phyloP scores from a whole-genome alignment of 2,113 vertebrate genomes.

The Brachionichthys hirsutus region DNA sequence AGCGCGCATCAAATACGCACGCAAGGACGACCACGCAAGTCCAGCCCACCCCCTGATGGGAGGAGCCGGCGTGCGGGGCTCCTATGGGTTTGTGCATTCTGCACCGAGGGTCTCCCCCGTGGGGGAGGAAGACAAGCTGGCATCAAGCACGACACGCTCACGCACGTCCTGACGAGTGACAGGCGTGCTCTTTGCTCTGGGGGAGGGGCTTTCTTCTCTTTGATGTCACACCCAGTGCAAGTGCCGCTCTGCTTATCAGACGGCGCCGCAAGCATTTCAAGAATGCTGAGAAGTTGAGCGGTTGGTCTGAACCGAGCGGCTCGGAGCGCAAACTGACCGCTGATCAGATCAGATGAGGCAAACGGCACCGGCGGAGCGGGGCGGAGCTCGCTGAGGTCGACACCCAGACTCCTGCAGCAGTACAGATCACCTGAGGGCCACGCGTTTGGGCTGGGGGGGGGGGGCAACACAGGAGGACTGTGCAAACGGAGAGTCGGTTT shows the following conservation, averaged over 20 bases:
- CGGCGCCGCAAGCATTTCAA: constrained; percentile 29
- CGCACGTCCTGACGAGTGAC: constrained; percentile 32
- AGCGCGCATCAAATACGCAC: constrained; percentile 13
- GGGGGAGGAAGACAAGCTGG: constrained; percentile 22
- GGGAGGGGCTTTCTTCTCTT: background rate
- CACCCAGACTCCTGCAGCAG: background rate
- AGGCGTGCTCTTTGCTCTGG: constrained; percentile 42
- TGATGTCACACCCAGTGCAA: constrained; percentile 11
- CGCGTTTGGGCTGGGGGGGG: constrained; percentile 1
- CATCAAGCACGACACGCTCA: constrained; percentile 6
- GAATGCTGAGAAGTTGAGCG: constrained; percentile 33
- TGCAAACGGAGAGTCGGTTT: background rate
- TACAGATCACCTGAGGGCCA: background rate
- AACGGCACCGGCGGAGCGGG: too few relatives aligned
- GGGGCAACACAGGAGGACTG: background rate
- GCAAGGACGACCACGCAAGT: constrained; percentile 21
- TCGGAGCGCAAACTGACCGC: too few relatives aligned
- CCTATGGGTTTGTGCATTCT: constrained; percentile 12
- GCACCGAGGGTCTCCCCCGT: constrained; percentile 29
- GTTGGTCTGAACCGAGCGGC: too few relatives aligned
- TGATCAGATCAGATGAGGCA: too few relatives aligned
- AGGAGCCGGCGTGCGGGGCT: background rate
- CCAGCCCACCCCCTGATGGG: background rate
- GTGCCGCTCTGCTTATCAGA: constrained; percentile 49
- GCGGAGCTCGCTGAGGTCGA: background rate